Evolutionary conservation across 1,140 invertebrate species (phyloP).

Genomic region (Whitmania pigra): DNA sequence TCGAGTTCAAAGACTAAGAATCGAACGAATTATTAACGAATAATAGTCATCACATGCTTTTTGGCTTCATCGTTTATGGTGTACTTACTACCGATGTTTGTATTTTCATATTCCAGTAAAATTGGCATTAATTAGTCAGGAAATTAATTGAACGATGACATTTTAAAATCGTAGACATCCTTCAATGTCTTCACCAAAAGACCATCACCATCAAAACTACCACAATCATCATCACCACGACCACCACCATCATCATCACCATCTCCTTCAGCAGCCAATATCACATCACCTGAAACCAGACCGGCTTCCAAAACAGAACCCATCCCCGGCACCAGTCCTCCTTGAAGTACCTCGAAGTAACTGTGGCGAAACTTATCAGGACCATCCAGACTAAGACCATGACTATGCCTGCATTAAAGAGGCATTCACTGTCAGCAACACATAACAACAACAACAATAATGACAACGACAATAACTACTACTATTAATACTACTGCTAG

Average conservation of each 20-base stretch:
- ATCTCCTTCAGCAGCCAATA: neutral
- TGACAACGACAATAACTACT: neutral
- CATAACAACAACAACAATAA: neutral
- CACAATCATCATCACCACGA: neutral
- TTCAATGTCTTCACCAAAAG: neutral
- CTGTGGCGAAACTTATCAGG: neutral
- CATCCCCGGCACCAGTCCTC: neutral
- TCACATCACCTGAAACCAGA: conserved; percentile 6
- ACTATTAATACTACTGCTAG: too few species aligned
- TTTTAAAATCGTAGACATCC: neutral
- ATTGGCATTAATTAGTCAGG: too few species aligned
- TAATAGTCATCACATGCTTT: too few species aligned
- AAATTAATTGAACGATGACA: too few species aligned
- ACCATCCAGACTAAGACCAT: neutral
- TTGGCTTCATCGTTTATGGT: too few species aligned
- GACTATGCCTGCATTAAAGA: neutral
- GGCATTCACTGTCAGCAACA: neutral
- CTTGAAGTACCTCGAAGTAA: conserved; percentile 1
- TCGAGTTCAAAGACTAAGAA: too few species aligned
- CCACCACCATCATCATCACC: neutral
- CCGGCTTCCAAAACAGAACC: neutral
- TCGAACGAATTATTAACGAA: too few species aligned
- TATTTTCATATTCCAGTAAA: too few species aligned
- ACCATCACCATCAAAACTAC: neutral
- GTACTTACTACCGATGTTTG: too few species aligned